Base-by-base conservation (phyloP, 2,797 vertebrate species). In the Spea hammondii region DNA sequence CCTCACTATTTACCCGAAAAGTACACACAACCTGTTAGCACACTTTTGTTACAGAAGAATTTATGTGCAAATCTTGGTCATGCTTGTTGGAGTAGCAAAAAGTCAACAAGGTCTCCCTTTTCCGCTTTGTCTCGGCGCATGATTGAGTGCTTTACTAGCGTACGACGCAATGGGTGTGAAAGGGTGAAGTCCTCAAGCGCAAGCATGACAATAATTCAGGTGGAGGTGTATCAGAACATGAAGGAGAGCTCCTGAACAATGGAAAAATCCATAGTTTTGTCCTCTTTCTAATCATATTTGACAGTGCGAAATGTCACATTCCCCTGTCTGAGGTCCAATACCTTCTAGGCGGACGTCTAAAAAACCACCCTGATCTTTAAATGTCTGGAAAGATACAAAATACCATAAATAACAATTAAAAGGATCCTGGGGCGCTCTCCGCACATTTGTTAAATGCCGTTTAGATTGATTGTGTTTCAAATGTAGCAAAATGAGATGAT, bases 271-370 rank as follows among this genome's bases (percentile, higher is more conserved):
- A 77, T 81, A 72, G 32, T 72, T 70, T 59, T 66, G 73, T 72
- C 60, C 55, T 70, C 48, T 54, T 8, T 48, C 47, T 59, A 70
- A 65, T 13, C 73, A 14, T 79, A 68, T 67, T 59, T 64, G 72
- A 80, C 78, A 75, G 57, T 49, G 14, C 17, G 53, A 80, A 80
- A 80, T 80, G 72, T 67, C 78, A 75, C 65, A 66, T 59, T 17
- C 55, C 55, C 17, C 54, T 17, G 8, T 53, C 55, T 32, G 44
- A 14, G 70, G 45, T 62, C 55, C 70, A 17, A 48, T 72, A 62
- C 46, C 45, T 72, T 70, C 49, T 55, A 49, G 8, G 32, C 8
- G 70, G 55, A 75, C 17, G 48, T 74, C 45, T 47, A 50, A 74
- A 44, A 57, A 74, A 44, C 49, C 64, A 1, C 64, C 49, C 51